A percentile compares a stretch with the other conserved stretches of the same genome.
Conservation (phyloP, 2,888 invertebrate genomes). For the Cenopis cana region DNA sequence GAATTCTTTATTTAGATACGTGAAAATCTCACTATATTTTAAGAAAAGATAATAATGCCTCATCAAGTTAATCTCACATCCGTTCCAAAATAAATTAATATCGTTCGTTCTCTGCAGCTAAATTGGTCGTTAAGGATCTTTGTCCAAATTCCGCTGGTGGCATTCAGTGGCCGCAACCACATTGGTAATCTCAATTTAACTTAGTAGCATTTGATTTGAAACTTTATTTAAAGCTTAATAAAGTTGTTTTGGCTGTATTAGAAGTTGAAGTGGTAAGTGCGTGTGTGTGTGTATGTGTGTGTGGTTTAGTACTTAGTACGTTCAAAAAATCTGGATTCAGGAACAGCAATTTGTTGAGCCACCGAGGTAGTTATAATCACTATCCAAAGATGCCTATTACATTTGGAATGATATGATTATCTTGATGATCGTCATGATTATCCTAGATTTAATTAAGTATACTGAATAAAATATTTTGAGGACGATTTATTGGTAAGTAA, state of each 20-base stretch:
- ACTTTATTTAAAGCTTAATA: neutral
- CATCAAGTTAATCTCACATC: constrained; percentile 12
- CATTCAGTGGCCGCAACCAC: neutral
- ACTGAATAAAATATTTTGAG: no score
- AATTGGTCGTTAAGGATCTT: constrained; percentile 27
- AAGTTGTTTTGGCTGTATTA: neutral
- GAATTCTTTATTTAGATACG: no score
- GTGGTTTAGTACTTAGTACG: no score
- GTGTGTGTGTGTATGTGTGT: no score
- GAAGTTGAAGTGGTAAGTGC: no score
- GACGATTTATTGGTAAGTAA: no score
- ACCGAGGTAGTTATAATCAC: neutral
- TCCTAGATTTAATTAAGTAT: no score
- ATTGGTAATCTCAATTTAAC: neutral
- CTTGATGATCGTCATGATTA: no score
- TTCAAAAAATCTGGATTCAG: constrained; percentile 17
- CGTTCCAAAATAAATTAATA: constrained; percentile 13
- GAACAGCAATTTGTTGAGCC: constrained; percentile 5
- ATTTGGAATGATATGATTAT: no score
- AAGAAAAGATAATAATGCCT: neutral
- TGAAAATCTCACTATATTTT: no score
- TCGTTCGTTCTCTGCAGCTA: constrained; percentile 1
- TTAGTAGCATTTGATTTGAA: neutral
- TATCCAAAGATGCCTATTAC: neutral
- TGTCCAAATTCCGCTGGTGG: constrained; percentile 18